Evolutionary conservation across 2,888 invertebrate genomes (phyloP).

Genomic region (Tinea pellionella): DNA sequence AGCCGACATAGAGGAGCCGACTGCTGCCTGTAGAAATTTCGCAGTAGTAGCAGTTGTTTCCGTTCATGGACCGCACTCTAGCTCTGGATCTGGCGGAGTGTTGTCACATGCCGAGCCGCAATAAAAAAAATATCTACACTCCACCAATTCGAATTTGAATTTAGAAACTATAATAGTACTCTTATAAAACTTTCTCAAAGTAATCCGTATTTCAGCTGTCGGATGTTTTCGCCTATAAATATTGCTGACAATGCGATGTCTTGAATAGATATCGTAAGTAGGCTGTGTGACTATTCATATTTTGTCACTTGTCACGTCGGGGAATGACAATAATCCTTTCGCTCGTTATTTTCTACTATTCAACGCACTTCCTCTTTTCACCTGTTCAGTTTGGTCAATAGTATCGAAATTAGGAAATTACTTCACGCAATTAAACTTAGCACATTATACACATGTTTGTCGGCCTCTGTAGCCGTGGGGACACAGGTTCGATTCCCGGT

Average conservation of each 20-base stretch:
- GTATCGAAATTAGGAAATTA: not conserved
- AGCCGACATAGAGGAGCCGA: too few species aligned
- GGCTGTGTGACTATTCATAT: slow-evolving; percentile 21
- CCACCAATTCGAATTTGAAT: not conserved
- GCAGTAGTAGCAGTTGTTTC: too few species aligned
- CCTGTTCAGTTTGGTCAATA: not conserved
- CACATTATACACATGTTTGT: too few species aligned
- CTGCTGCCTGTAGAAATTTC: too few species aligned
- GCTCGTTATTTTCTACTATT: slow-evolving; percentile 13
- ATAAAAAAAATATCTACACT: too few species aligned
- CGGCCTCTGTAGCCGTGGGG: too few species aligned
- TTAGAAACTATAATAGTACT: not conserved
- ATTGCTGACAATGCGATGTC: slow-evolving; percentile 14
- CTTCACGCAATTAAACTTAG: too few species aligned
- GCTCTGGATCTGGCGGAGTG: too few species aligned
- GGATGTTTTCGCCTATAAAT: slow-evolving; percentile 22
- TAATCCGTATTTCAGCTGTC: slow-evolving; percentile 18
- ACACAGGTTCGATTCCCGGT: too few species aligned
- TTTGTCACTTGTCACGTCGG: slow-evolving; percentile 16
- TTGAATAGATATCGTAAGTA: slow-evolving; percentile 18
- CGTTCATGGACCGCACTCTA: too few species aligned
- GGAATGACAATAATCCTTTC: slow-evolving; percentile 12
- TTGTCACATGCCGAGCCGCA: too few species aligned
- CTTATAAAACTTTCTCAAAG: not conserved
- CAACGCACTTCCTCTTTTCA: not conserved